A percentile compares a stretch with the other conserved stretches of the same genome.
Conservation (phyloP, 2,888 invertebrate genomes). For the Notodonta dromedarius region DNA sequence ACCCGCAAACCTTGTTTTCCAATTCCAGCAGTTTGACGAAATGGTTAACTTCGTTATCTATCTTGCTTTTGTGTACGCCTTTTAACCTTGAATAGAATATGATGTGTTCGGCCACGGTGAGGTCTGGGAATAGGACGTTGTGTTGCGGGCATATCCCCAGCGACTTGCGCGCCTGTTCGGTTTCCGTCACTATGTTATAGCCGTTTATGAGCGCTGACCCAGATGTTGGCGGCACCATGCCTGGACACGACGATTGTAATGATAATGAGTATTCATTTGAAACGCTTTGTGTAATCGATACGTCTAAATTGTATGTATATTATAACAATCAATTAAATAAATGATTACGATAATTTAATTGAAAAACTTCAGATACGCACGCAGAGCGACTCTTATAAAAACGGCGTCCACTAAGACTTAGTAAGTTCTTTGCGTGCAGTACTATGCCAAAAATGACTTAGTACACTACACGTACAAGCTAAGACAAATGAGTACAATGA, state of each 20-base stretch:
- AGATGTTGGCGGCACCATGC: conserved; percentile 88
- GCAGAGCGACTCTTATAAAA: too few relatives aligned
- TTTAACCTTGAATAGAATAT: conserved; percentile 92
- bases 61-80: conserved; percentile 81
- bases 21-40: conserved; percentile 87
- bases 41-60: conserved; percentile 86
- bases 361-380: too few relatives aligned
- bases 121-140: conserved; percentile 92
- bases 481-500: too few relatives aligned
- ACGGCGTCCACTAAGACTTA: too few relatives aligned
- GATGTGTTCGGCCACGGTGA: conserved; percentile 93
- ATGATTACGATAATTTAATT: too few relatives aligned
- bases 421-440: too few relatives aligned
- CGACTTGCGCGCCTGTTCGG: conserved; percentile 87
- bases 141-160: conserved; percentile 94
- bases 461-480: too few relatives aligned
- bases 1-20: conserved; percentile 83
- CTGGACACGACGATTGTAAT: conserved; percentile 46
- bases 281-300: neutral
- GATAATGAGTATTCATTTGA: neutral
- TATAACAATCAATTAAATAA: too few relatives aligned
- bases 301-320: too few relatives aligned
- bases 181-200: conserved; percentile 88
- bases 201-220: conserved; percentile 90
- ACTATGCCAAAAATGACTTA: too few relatives aligned